Base-by-base conservation (phyloP, 2,888 invertebrate genomes). In the Tetragonisca angustula region DNA sequence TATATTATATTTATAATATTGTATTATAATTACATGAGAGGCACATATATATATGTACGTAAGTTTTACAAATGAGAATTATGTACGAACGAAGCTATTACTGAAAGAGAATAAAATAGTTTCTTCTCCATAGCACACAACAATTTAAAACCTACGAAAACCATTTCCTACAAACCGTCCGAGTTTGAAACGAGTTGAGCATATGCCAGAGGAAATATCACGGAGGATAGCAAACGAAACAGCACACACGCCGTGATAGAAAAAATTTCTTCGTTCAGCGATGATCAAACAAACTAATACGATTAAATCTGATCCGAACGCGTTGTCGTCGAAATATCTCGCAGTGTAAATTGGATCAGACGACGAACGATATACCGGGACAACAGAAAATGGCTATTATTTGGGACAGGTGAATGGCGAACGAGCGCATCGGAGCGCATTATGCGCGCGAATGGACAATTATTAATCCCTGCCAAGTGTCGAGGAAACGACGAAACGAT, bases 381-480 rank as follows among this genome's bases (percentile, higher is more conserved):
- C 69, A 75, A 79, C 69, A 54, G 67, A 61, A n/a, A 71, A 74
- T 43, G 24, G 59, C n/a, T 49, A 71, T 80, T 76, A 67, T 71
- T 68, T 62, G 49, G 32, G n/a, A 11, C 59, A n/a, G 67, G 32
- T 43, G 67, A 76, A 76, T 36, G 67, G n/a, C 9, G 72, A 69
- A 61, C 24, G 70, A 11, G 21, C 36, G 73, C 70, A 62, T 74
- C 62, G 67, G n/a, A 17, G 56, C 83, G 78, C 78, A 62, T 78
- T 74, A 61, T 50, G 19, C 82, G 65, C 82, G 32, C 24, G 56
- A 61, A 69, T 56, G 78, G 78, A 74, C 62, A 71, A 83, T 83
- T 83, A 83, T 80, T 85, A 87, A 87, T 87, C 78, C 77, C 67
- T 76, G 76, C 62, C 79, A 69, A 65, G 73, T 61, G 87, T 81